Evolutionary conservation across 2,113 vertebrate species (phyloP), one percentile per base, ranked within the genome.

Genomic region (Aplodontia rufa): DNA sequence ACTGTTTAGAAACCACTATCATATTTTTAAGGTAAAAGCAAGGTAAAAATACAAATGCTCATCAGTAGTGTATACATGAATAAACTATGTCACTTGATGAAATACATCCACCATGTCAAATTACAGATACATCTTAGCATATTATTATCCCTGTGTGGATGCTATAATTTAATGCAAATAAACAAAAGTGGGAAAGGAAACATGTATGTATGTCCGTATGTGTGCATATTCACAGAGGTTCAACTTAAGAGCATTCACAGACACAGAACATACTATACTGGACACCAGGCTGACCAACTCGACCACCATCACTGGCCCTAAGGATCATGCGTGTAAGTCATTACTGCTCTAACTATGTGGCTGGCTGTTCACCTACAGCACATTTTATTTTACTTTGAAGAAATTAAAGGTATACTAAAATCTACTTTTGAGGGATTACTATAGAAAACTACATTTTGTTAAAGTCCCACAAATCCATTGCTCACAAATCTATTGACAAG

Each of bases 1-100:
- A 80, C 6, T 20, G 72, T 13, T 71, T 84, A 45, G 74, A 91
- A 92, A 75, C 13, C 11, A 76, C 35, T 69, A 62, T 40, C 37
- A 62, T 32, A 83, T 83, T 80, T 92, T 76, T 75, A 84, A 88
- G 32, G 37, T 53, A 82, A 87, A 94, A 83, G 22, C 45, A 55
- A 47, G 45, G 37, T 37, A 66, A 84, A 94, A 94, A 45, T 55
- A 71, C 5, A 90, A 92, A 81, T 64, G 69, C 75, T 79, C 28
- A 62, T 42, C 32, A 92, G 45, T 9, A 93, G 14, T 8, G 9
- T 11, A 75, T 64, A 20, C 37, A 45, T 64, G 45, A 87, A 87
- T 87, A 83, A 94, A 76, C 11, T 10, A 68, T 74, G 79, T 1
- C 22, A 30, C 28, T 68, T 32, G 92, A 83, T 24, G 32, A 84